phyloP scores from a whole-genome alignment of 2,113 vertebrate genomes.

The Tyto alba region DNA sequence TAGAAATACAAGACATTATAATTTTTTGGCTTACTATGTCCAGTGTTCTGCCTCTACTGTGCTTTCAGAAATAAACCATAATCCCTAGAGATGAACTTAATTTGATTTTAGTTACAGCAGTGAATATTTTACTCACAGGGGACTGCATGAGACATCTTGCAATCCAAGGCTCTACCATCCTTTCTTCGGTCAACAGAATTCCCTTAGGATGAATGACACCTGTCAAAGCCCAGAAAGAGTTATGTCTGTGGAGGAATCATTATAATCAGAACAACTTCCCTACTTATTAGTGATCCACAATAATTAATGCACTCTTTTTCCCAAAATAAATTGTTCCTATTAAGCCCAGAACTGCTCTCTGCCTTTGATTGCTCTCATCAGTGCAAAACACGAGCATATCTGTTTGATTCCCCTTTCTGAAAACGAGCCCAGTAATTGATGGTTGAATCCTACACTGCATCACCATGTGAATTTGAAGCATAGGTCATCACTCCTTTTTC shows the following conservation, averaged over 20 bases:
- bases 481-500: not conserved
- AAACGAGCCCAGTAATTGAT: not conserved
- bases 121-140: not conserved
- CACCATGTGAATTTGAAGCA: not conserved
- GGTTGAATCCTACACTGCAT: not conserved
- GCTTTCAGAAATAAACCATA: not conserved
- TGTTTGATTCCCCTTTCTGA: not conserved
- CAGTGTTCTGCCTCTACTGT: not conserved
- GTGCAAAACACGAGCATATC: not conserved
- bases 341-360: not conserved
- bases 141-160: not conserved
- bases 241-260: accelerated
- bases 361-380: not conserved
- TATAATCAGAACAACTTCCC: not conserved
- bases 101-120: not conserved
- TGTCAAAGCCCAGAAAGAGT: not conserved
- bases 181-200: not conserved
- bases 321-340: not conserved
- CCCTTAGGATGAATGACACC: not conserved
- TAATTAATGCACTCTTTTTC: not conserved
- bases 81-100: not conserved
- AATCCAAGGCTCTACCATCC: not conserved
- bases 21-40: not conserved
- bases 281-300: not conserved
- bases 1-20: not conserved